Evolutionary conservation across 2,113 vertebrate species (phyloP).

Genomic region (Oncorhynchus mykiss): DNA sequence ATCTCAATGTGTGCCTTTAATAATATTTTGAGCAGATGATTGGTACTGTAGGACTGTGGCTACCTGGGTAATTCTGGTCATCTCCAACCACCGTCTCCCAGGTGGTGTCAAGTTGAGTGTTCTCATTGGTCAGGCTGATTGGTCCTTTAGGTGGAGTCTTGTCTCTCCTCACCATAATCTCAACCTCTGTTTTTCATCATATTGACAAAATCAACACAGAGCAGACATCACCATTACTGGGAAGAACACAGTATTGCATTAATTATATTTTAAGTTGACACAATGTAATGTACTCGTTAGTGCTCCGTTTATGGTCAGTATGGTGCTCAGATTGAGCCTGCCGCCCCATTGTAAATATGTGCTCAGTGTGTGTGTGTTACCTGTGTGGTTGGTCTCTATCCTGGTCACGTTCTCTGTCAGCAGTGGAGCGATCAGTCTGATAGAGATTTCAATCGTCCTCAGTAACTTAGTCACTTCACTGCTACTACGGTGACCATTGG

Average conservation of each 20-base stretch:
- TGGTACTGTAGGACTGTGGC: not conserved
- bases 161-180: not conserved
- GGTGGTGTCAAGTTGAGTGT: not conserved
- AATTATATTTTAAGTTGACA: too few species aligned
- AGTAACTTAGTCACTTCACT: not conserved
- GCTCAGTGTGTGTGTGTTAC: not conserved
- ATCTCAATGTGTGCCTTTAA: too few species aligned
- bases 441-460: not conserved
- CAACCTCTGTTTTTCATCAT: not conserved
- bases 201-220: not conserved
- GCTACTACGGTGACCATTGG: not conserved
- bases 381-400: not conserved
- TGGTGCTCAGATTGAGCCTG: too few species aligned
- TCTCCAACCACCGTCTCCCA: not conserved
- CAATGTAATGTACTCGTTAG: too few species aligned
- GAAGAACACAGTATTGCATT: too few species aligned
- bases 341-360: not conserved
- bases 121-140: conserved; percentile 5
- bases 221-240: not conserved
- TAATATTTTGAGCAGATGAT: not conserved
- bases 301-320: too few species aligned
- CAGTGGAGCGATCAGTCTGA: not conserved
- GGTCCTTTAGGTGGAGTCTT: not conserved
- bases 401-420: not conserved
- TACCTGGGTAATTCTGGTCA: not conserved